Evolutionary conservation across 1,140 invertebrate species (phyloP).

Genomic region (Drosophila lowei): DNA sequence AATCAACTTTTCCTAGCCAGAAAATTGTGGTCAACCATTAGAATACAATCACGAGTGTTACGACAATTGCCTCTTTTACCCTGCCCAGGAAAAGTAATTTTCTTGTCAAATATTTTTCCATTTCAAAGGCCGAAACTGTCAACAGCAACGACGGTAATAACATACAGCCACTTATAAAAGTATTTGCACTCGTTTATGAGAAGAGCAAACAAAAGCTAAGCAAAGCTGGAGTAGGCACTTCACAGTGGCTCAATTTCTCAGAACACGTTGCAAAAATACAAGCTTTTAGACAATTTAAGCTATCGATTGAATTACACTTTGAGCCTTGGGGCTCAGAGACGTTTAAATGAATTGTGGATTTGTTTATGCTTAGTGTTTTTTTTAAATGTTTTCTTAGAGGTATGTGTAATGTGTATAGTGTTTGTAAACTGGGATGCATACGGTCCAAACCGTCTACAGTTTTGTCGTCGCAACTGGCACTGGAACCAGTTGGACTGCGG

Average conservation of each 20-base stretch:
- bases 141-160: constrained; percentile 34
- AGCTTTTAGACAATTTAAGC: too few species aligned
- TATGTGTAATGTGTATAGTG: too few species aligned
- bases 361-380: too few species aligned
- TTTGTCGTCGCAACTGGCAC: too few species aligned
- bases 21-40: constrained; percentile 30
- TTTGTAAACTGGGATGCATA: too few species aligned
- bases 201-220: constrained; percentile 55
- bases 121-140: constrained; percentile 74
- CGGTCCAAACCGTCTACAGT: too few species aligned
- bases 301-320: too few species aligned
- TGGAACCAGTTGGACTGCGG: too few species aligned
- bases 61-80: neutral
- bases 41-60: neutral
- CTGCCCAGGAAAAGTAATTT: constrained; percentile 57
- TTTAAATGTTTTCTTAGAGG: too few species aligned
- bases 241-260: neutral
- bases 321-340: too few species aligned
- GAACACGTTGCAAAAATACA: too few species aligned
- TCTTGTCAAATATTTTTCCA: constrained; percentile 78
- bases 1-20: constrained; percentile 18
- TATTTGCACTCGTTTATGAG: constrained; percentile 75
- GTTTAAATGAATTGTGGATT: too few species aligned
- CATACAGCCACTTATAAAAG: constrained; percentile 72
- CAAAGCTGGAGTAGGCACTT: constrained; percentile 15